Percentiles rank a stretch among this genome's conserved stretches.
Conservation (phyloP, 2,888 invertebrate genomes). For the Synergus laeviventris region DNA sequence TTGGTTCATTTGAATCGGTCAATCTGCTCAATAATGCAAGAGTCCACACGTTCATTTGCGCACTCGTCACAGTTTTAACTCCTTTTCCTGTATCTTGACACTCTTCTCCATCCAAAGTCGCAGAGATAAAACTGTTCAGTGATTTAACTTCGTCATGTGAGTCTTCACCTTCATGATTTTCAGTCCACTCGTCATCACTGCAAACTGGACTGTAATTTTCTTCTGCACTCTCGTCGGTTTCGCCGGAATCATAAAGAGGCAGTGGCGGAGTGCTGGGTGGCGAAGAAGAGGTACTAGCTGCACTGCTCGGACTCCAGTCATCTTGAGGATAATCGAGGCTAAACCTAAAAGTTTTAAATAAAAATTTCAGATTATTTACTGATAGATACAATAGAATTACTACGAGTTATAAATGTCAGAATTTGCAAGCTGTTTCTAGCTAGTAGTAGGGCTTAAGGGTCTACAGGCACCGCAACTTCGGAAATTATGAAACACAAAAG, state of each 20-base stretch:
- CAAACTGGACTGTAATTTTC: slow-evolving; percentile 81
- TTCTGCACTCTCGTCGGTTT: slow-evolving; percentile 63
- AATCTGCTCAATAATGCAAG: slow-evolving; percentile 64
- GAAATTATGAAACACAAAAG: too few relatives aligned
- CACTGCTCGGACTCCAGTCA: slow-evolving; percentile 79
- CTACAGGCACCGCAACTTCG: too few relatives aligned
- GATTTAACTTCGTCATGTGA: slow-evolving; percentile 66
- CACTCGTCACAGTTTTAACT: slow-evolving; percentile 48
- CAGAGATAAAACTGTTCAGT: slow-evolving; percentile 63
- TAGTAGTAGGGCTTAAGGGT: too few relatives aligned
- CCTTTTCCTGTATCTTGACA: slow-evolving; percentile 48
- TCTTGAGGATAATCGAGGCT: slow-evolving; percentile 71
- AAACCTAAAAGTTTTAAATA: slow-evolving; percentile 54
- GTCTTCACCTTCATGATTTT: slow-evolving; percentile 47
- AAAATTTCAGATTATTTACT: not conserved
- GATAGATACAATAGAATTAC: too few relatives aligned
- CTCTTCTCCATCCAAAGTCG: slow-evolving; percentile 58
- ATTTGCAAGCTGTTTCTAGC: too few relatives aligned
- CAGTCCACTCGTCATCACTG: slow-evolving; percentile 77
- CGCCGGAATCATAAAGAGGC: slow-evolving; percentile 58
- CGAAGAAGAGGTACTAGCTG: slow-evolving; percentile 77
- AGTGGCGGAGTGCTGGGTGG: slow-evolving; percentile 72
- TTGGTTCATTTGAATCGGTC: slow-evolving; percentile 61
- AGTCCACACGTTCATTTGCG: slow-evolving; percentile 61
- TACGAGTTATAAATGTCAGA: too few relatives aligned